Evolutionary conservation across 2,888 invertebrate genomes (phyloP).

Genomic region (Cheilosia vulpina): DNA sequence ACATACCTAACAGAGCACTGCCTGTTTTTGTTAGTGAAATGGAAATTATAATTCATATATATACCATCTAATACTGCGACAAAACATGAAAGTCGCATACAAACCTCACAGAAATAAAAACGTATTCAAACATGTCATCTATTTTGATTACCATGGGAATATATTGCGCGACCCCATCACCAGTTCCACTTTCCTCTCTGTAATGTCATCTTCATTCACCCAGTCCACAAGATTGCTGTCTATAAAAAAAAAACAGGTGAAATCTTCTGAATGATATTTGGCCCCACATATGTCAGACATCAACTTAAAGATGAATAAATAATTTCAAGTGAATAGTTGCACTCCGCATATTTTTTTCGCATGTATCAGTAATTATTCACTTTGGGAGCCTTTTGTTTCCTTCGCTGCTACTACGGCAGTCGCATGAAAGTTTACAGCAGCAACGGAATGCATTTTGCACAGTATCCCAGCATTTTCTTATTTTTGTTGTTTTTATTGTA

Average conservation of each 20-base stretch:
- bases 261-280: conserved; percentile 26
- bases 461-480: conserved; percentile 22
- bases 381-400: conserved; percentile 25
- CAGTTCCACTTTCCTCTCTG: conserved; percentile 17
- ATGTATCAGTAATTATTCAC: background rate
- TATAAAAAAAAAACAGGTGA: conserved; percentile 5
- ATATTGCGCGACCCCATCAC: background rate
- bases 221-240: background rate
- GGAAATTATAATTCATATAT: no score
- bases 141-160: background rate
- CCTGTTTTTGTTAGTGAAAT: no score
- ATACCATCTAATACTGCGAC: background rate
- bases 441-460: conserved; percentile 25
- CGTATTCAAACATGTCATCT: background rate
- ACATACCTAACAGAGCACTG: no score
- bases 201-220: background rate
- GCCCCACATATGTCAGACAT: conserved; percentile 9
- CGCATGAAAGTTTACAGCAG: conserved; percentile 23
- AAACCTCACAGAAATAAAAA: background rate
- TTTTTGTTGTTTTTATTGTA: conserved; percentile 10
- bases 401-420: conserved; percentile 8
- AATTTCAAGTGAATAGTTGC: conserved; percentile 4
- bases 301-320: conserved; percentile 35
- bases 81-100: background rate
- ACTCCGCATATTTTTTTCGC: conserved; percentile 1